phyloP scores from a whole-genome alignment of 2,888 invertebrate genomes.

The Macaria notata region DNA sequence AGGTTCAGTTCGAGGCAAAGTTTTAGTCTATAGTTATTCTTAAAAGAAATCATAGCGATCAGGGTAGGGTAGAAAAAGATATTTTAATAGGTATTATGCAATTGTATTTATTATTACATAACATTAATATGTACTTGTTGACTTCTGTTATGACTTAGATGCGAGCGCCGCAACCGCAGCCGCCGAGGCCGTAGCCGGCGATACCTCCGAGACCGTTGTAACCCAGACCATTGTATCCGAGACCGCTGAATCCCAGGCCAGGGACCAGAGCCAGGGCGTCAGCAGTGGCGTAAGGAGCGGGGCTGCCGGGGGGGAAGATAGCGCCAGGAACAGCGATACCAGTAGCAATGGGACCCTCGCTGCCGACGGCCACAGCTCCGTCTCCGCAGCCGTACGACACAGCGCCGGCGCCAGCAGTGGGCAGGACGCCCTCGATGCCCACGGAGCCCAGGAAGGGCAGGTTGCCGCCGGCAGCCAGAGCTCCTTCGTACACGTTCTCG shows the following conservation, averaged over 20 bases:
- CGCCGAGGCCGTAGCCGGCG: conserved; percentile 19
- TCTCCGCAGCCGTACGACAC: conserved; percentile 41
- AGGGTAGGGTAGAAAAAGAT: no score
- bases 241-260: conserved; percentile 10
- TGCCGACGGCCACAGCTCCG: conserved; percentile 29
- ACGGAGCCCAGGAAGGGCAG: conserved; percentile 47
- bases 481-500: conserved; percentile 45
- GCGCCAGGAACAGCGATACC: conserved; percentile 26
- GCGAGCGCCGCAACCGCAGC: conserved; percentile 18
- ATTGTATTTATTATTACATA: not conserved
- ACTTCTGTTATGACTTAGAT: not conserved
- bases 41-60: no score
- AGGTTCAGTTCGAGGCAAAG: no score
- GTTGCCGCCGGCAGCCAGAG: conserved; percentile 38
- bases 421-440: conserved; percentile 40
- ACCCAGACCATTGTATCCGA: conserved; percentile 9
- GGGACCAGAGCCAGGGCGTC: not conserved
- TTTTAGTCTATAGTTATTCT: no score
- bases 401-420: conserved; percentile 39
- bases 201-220: conserved; percentile 10
- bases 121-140: not conserved
- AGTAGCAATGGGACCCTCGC: conserved; percentile 30
- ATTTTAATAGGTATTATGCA: not conserved
- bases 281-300: conserved; percentile 3
- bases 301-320: conserved; percentile 17